Evolutionary conservation across 23 tunicate genomes (phyloP).

Genomic region (Phallusia fumigata): DNA sequence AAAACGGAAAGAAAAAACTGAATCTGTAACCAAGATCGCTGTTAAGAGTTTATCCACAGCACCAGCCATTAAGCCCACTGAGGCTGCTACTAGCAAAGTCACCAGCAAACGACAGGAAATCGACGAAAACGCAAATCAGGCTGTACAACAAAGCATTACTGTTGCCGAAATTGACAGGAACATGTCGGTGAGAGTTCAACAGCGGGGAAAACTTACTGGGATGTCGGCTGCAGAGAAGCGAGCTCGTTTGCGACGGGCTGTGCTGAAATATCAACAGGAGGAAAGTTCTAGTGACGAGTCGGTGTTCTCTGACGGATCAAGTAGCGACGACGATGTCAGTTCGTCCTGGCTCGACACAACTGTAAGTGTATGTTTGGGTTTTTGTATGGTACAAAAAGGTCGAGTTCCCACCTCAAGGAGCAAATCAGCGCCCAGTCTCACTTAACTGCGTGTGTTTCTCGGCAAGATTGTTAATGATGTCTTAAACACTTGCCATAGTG

Average conservation of each 20-base stretch:
- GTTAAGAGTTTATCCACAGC: too few species aligned
- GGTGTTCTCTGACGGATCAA: slow-evolving; percentile 28
- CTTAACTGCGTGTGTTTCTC: too few species aligned
- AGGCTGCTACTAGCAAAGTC: background rate
- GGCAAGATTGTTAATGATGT: too few species aligned
- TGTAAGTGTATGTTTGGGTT: slow-evolving; percentile 34
- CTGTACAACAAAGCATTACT: background rate
- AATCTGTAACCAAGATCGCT: too few species aligned
- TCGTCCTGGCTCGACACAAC: slow-evolving; percentile 41
- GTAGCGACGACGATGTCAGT: slow-evolving; percentile 36
- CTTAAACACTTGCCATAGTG: too few species aligned
- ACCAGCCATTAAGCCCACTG: too few species aligned
- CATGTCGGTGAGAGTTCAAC: background rate
- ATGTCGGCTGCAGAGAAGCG: slow-evolving; percentile 26
- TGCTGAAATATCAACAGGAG: slow-evolving; percentile 4
- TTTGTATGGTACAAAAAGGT: background rate
- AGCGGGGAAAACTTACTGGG: background rate
- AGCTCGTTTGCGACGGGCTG: slow-evolving; percentile 19
- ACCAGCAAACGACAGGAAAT: background rate
- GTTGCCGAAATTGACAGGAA: background rate
- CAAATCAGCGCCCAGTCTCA: too few species aligned
- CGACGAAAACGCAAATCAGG: background rate
- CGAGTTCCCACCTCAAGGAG: too few species aligned
- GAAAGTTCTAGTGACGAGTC: slow-evolving; percentile 31
- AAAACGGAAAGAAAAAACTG: too few species aligned